Evolutionary conservation across 2,888 invertebrate species (phyloP), one percentile per base, ranked within the genome.

Genomic region (Drosophila helvetica): DNA sequence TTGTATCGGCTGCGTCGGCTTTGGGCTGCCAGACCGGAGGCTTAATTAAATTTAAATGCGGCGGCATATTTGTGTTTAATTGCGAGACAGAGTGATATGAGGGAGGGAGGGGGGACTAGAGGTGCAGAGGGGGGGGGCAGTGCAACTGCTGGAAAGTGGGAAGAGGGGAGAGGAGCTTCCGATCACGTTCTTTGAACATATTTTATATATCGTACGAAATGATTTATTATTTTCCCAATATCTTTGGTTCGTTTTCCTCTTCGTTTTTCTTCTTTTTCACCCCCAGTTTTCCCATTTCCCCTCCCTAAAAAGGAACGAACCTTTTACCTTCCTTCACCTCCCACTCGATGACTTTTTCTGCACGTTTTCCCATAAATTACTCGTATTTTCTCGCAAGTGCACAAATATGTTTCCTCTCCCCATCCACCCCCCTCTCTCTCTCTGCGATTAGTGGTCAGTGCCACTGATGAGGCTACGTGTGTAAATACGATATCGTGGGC

Each of bases 121-220:
- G 1, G 2, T 1, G 12, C 4, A 4, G 19, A 19, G 33, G 15
- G 15, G 1, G 6, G 3, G 4, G 3, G 12, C 4, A 33, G 30
- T 12, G 10, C 9, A 19, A n/a, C n/a, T n/a, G n/a, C n/a, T n/a
- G n/a, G n/a, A 8, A 27, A 8, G 2, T 17, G 6, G 7, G 7
- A 46, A 10, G 10, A 18, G 7, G 18, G 18, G 33, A 12, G 5
- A 3, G 46, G 48, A 45, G 22, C 60, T 76, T 76, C 77, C 75
- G 84, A 86, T 83, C 80, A 80, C 84, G 80, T 80, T 83, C 67
- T 51, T 65, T 84, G 77, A 78, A 64, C 83, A 86, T 86, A 86
- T 83, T 77, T 80, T 38, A 15, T 6, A 30, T 33, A 7, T 38
- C 25, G 6, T 2, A 7, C 15, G 38, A 15, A n/a, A 15, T 38